phyloP scores from a whole-genome alignment of 2,888 invertebrate species.

The Drosophila anomalipes region DNA sequence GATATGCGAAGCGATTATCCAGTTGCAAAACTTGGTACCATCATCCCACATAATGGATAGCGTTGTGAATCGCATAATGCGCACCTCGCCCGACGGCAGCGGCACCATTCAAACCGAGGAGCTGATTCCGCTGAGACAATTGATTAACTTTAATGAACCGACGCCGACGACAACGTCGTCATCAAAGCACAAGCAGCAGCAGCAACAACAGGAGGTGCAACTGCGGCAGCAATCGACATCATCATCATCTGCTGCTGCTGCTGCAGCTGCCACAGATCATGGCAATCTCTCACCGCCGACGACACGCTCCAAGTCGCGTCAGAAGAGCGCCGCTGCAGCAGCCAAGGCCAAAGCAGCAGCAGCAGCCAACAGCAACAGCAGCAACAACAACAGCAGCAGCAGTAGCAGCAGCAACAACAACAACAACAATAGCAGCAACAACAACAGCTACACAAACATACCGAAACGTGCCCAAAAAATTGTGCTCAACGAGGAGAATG shows the following conservation, averaged over 20 bases:
- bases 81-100: constrained; percentile 51
- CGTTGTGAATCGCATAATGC: constrained; percentile 63
- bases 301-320: constrained; percentile 65
- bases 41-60: constrained; percentile 58
- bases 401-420: constrained; percentile 2
- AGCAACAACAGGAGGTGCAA: neutral
- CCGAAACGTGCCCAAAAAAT: constrained; percentile 74
- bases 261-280: neutral
- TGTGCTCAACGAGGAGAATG: constrained; percentile 78
- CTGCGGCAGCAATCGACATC: neutral
- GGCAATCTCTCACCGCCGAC: constrained; percentile 31
- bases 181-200: neutral
- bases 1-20: constrained; percentile 74
- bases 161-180: constrained; percentile 1
- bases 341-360: constrained; percentile 60
- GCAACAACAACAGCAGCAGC: constrained; percentile 5
- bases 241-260: neutral
- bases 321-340: constrained; percentile 68
- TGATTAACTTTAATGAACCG: constrained; percentile 62
- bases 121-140: constrained; percentile 56
- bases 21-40: constrained; percentile 46
- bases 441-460: constrained; percentile 19
- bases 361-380: constrained; percentile 4
- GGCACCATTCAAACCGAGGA: constrained; percentile 63
- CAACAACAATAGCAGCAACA: neutral